These are phyloP conservation scores for Dilophus febrilis DNA, from an alignment of 2,888 invertebrate species.

Conservation along the genomic window DNA sequence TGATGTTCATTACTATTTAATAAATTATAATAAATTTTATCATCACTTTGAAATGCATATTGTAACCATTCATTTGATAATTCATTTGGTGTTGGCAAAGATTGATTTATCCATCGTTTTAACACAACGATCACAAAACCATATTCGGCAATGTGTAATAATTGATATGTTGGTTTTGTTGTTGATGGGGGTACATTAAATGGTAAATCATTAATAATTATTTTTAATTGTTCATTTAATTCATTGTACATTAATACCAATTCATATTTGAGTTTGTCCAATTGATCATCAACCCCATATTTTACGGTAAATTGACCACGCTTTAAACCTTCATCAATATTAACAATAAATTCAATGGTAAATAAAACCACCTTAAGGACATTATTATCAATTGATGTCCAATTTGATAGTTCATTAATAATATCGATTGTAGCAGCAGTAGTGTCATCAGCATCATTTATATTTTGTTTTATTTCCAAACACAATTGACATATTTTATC, in stretches of 20 bases:
- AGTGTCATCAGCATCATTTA: no score
- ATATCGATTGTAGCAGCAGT: background rate
- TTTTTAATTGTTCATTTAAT: background rate
- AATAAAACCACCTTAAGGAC: conserved; percentile 7
- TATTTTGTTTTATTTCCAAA: background rate
- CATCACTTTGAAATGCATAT: conserved; percentile 19
- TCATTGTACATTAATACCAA: conserved; percentile 5
- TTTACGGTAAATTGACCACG: conserved; percentile 10
- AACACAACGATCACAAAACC: conserved; percentile 11
- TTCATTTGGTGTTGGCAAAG: no score
- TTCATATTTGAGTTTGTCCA: conserved; percentile 10
- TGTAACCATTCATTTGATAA: background rate
- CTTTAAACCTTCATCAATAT: conserved; percentile 8
- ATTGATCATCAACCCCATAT: conserved; percentile 8
- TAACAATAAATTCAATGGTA: conserved; percentile 10
- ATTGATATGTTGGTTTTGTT: background rate
- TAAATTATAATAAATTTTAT: conserved; percentile 26
- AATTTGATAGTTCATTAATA: conserved; percentile 6
- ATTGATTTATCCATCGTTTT: no score
- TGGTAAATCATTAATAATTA: conserved; percentile 3
- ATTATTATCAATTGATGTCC: background rate
- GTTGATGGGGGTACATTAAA: no score
- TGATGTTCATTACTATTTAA: conserved; percentile 46
- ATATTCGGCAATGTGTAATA: conserved; percentile 10
- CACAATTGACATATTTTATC: conserved; percentile 9